Base-by-base conservation (phyloP, 2,797 vertebrate genomes). In the Kryptopterus vitreolus region DNA sequence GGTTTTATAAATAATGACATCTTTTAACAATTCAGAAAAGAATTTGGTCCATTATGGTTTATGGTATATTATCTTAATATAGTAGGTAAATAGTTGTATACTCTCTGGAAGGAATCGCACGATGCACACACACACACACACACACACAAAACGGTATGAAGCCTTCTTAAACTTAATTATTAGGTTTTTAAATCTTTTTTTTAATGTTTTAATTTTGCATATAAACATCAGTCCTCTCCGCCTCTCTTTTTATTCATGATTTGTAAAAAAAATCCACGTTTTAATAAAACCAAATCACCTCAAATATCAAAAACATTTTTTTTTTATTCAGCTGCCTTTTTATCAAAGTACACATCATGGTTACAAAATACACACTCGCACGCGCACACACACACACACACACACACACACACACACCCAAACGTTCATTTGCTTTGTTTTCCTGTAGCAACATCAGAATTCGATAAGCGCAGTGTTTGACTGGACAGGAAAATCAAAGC, bases 311-410 rank as follows among this genome's bases (percentile, higher is more conserved):
- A 71, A 57, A 68, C 0, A 43, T 43, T 43, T n/a, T n/a, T n/a
- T n/a, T n/a, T 82, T 86, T 84, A 84, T 86, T 84, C 72, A 84
- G 85, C 83, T 86, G 83, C 85, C 79, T 77, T 53, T 73, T 81
- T 55, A 78, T 75, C 18, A 77, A 81, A 82, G 22, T 79, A 24
- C 63, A 77, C 62, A 79, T 69, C 10, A 72, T 50, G 20, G 52
- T 35, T 73, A 78, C 65, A 81, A 84, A 69, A 62, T 26, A 80
- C 76, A 82, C 66, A n/a, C n/a, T n/a, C n/a, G n/a, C n/a, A n/a
- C n/a, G n/a, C n/a, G n/a, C n/a, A n/a, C n/a, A n/a, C n/a, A n/a
- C n/a, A n/a, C n/a, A n/a, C n/a, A n/a, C n/a, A n/a, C n/a, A n/a
- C n/a, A n/a, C n/a, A n/a, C n/a, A n/a, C n/a, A n/a, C n/a, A n/a